Percentiles rank a stretch among this genome's conserved stretches.
These are phyloP conservation scores for Hafferia zeledoni DNA, from an alignment of 2,797 vertebrate genomes.

Conservation along the genomic window DNA sequence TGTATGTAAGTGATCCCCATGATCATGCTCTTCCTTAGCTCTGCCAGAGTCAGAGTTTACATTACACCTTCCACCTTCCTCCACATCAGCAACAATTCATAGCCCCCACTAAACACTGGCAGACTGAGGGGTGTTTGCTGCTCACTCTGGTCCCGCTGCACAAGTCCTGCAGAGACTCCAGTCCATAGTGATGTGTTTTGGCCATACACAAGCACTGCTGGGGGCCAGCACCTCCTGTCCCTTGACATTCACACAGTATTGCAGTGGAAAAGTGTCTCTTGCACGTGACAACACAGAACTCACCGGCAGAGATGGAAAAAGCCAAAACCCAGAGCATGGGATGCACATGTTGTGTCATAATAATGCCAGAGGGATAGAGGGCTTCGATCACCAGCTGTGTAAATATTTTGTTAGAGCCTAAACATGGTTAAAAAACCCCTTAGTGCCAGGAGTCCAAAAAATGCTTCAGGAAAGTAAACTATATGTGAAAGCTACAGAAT, in stretches of 20 bases:
- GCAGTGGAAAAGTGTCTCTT: background rate
- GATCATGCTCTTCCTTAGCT: background rate
- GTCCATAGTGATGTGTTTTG: background rate
- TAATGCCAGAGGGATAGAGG: background rate
- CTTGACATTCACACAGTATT: background rate
- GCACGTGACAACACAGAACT: background rate
- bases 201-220: background rate
- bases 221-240: background rate
- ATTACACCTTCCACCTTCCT: background rate
- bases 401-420: background rate
- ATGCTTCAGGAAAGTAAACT: background rate
- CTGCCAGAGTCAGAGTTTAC: background rate
- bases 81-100: background rate
- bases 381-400: background rate
- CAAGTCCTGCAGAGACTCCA: background rate
- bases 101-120: background rate
- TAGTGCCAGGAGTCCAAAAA: background rate
- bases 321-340: background rate
- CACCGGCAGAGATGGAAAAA: background rate
- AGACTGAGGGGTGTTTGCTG: background rate
- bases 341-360: background rate
- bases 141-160: background rate
- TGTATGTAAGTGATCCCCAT: background rate
- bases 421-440: background rate
- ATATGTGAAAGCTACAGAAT: background rate